These are phyloP conservation scores for Tetrax tetrax DNA, from an alignment of 2,113 vertebrate genomes.

Conservation along the genomic window DNA sequence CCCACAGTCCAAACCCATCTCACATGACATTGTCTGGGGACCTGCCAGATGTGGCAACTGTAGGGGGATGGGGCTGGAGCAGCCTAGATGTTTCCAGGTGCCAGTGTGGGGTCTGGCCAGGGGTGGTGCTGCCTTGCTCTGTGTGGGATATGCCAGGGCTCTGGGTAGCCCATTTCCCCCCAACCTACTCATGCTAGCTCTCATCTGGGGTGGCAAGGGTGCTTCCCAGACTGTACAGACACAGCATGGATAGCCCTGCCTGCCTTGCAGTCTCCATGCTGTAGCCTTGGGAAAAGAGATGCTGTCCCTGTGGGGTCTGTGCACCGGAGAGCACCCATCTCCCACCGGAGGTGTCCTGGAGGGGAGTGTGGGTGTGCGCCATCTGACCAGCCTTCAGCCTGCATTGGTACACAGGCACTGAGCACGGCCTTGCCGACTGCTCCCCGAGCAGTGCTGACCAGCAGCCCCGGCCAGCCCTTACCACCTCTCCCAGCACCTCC, in stretches of 20 bases:
- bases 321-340: background rate
- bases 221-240: background rate
- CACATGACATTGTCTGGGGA: background rate
- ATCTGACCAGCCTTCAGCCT: background rate
- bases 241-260: background rate
- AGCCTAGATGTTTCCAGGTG: background rate
- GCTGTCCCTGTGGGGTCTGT: background rate
- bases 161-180: background rate
- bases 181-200: background rate
- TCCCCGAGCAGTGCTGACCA: background rate
- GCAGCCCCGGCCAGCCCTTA: background rate
- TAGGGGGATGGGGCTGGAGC: background rate
- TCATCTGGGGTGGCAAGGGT: background rate
- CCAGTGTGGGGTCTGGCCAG: fast-evolving
- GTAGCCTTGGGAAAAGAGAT: background rate
- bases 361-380: background rate
- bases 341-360: background rate
- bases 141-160: background rate
- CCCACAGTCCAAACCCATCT: background rate
- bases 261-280: background rate
- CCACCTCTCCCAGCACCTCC: background rate
- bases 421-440: background rate
- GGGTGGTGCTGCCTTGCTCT: background rate
- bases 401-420: background rate
- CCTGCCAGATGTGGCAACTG: fast-evolving